Evolutionary conservation across 2,113 vertebrate genomes (phyloP).

Genomic region (Corydoras sp.): DNA sequence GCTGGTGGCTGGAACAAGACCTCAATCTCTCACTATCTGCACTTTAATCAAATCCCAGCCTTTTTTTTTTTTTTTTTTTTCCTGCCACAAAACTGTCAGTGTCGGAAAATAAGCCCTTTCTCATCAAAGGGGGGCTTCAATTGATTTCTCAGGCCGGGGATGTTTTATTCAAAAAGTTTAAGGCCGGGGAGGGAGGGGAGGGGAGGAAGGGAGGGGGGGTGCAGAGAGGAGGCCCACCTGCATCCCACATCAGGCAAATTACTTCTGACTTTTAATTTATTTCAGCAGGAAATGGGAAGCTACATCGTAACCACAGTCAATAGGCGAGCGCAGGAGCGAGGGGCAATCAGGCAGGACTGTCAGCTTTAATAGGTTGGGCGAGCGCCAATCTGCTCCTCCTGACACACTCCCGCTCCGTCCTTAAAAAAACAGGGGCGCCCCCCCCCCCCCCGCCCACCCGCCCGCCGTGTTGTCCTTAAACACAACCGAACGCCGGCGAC

Average conservation of each 20-base stretch:
- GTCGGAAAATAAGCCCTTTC: constrained; percentile 85
- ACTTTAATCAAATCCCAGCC: constrained; percentile 92
- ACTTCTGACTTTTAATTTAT: constrained; percentile 99
- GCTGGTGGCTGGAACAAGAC: constrained; percentile 92
- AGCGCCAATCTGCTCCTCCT: constrained; percentile 81
- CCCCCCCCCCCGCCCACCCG: constrained; percentile 48
- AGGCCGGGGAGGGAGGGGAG: constrained; percentile 22
- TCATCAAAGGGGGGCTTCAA: constrained; percentile 83
- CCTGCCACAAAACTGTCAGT: constrained; percentile 92
- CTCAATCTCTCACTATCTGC: constrained; percentile 97
- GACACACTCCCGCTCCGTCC: constrained; percentile 75
- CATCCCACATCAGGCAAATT: constrained; percentile 95
- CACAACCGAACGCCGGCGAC: constrained; percentile 70
- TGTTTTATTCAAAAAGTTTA: constrained; percentile 73
- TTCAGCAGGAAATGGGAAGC: constrained; percentile 98
- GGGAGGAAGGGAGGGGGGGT: neutral
- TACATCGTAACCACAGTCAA: constrained; percentile 94
- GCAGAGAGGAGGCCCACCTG: constrained; percentile 68
- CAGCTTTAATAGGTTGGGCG: constrained; percentile 91
- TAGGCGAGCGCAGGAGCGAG: constrained; percentile 77
- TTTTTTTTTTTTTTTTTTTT: constrained; percentile 58
- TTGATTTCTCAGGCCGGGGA: constrained; percentile 80
- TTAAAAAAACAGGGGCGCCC: constrained; percentile 50
- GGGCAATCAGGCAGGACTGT: constrained; percentile 92
- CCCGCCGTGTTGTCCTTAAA: constrained; percentile 73